Base-by-base conservation (phyloP, 1,140 invertebrate species). In the Xylocopa sonorina region DNA sequence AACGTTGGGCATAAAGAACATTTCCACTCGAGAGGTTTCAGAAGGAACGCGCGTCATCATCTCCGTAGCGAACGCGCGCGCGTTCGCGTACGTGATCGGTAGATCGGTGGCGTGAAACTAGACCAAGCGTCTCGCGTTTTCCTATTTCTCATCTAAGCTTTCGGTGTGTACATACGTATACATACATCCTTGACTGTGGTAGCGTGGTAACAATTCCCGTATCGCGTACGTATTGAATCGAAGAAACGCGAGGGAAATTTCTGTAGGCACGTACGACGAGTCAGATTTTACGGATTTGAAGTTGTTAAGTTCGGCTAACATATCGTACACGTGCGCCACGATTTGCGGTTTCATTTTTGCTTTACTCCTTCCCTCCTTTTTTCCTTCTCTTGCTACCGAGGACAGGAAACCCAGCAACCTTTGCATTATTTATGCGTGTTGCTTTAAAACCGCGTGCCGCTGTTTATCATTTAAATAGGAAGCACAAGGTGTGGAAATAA, bases 371-470 rank as follows among this genome's bases (percentile, higher is more conserved):
- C 7, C 7, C 21, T 7, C 21, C 18, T n/a, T n/a, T 21, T n/a
- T 6, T 5, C 3, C n/a, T n/a, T 34, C 12, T 18, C 12, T 34
- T 27, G 32, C 38, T 32, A 29, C 24, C 57, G n/a, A 16, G 21
- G 14, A 3, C 27, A 24, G 27, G n/a, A 58, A 48, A 68, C 51
- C 38, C n/a, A 27, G 16, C 68, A 68, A 46, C 48, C 32, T 18
- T 53, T 75, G 72, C 60, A 64, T 66, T 75, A 75, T 75, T 51
- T 74, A 64, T 74, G 58, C 72, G 32, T 50, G 74, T 67, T 66
- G 48, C 24, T 46, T 46, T 27, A 38, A 76, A 76, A 29, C 51
- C 50, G 6, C 34, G 21, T 4, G 12, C 6, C 9, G 24, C 21
- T 64, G 60, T 75, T 75, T 64, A 55, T 43, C 34, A 66, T 66